A percentile compares a stretch with the other conserved stretches of the same genome.
Conservation (phyloP, 2,113 vertebrate genomes). For the Scomber japonicus region DNA sequence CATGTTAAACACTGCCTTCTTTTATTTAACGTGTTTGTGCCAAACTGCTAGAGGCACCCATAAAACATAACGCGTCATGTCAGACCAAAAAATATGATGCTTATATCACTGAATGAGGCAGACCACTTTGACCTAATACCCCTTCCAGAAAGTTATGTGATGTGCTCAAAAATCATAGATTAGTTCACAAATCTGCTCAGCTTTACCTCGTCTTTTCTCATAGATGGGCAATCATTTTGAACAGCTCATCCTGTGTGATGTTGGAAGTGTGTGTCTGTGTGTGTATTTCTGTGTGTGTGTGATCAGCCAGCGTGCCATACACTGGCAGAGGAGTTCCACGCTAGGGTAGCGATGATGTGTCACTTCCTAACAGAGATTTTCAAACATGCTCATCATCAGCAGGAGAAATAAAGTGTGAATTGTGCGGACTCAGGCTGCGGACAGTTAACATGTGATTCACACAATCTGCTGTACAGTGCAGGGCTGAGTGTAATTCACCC, state of each 20-base stretch:
- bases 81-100: background rate
- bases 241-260: background rate
- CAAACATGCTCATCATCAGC: constrained; percentile 51
- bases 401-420: constrained; percentile 51
- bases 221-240: background rate
- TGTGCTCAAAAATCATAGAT: background rate
- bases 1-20: background rate
- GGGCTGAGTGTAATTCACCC: constrained; percentile 37
- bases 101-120: background rate
- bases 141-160: background rate
- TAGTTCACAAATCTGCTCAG: background rate
- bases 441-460: constrained; percentile 69
- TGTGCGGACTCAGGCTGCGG: constrained; percentile 24
- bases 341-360: constrained; percentile 12
- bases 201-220: background rate
- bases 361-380: constrained; percentile 47
- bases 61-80: background rate
- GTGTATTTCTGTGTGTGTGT: background rate
- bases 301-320: background rate
- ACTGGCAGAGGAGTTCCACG: constrained; percentile 4
- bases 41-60: background rate
- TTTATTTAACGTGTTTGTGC: background rate
- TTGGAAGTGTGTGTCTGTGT: background rate
- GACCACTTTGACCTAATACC: background rate
- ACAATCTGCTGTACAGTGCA: constrained; percentile 41